A percentile compares a stretch with the other conserved stretches of the same genome.
Conservation (phyloP, 2,888 invertebrate genomes). For the Melanotus villosus region DNA sequence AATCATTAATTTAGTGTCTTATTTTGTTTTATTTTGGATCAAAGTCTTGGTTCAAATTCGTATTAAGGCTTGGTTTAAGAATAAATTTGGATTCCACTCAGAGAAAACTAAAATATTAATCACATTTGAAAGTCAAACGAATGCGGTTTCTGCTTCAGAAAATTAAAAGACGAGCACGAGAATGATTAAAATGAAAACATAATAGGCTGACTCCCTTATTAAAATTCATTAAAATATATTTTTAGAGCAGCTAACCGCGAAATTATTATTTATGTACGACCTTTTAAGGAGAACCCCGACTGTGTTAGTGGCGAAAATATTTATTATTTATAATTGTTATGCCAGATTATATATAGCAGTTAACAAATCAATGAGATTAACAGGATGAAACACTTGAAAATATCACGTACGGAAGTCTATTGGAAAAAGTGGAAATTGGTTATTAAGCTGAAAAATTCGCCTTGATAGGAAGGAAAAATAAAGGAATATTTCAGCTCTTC, state of each 20-base stretch:
- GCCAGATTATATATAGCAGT: conserved; percentile 10
- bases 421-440: background rate
- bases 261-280: conserved; percentile 2
- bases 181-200: too few relatives aligned
- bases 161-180: too few relatives aligned
- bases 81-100: too few relatives aligned
- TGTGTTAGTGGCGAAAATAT: conserved; percentile 9
- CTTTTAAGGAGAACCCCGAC: background rate
- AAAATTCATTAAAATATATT: conserved; percentile 15
- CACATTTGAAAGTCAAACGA: background rate
- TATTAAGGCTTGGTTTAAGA: too few relatives aligned
- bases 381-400: too few relatives aligned
- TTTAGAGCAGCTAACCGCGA: background rate
- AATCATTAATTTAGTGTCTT: too few relatives aligned
- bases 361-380: conserved; percentile 16
- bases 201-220: conserved; percentile 5
- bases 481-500: too few relatives aligned
- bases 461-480: too few relatives aligned
- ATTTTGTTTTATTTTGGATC: too few relatives aligned
- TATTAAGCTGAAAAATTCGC: too few relatives aligned
- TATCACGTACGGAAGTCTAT: background rate
- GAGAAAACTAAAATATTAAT: too few relatives aligned
- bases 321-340: conserved; percentile 3
- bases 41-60: too few relatives aligned
- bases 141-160: background rate